Percentiles rank a stretch among this genome's conserved stretches.
Evolutionary conservation across 2,888 invertebrate genomes (phyloP).

Genomic region (Plagodis dolabraria): DNA sequence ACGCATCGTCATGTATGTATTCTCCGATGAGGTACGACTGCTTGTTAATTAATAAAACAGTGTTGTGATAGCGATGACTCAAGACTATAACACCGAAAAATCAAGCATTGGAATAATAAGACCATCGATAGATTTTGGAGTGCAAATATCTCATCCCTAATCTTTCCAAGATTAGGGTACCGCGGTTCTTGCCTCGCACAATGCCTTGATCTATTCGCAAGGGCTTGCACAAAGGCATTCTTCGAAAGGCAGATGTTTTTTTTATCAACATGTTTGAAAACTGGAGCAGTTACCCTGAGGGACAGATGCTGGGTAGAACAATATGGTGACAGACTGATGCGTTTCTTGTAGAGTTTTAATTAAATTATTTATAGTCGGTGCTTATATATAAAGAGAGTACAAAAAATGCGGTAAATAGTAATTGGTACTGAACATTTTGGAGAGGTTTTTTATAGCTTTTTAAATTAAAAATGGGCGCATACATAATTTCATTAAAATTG

Average conservation of each 20-base stretch:
- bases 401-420: constrained; percentile 8
- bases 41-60: too few species aligned
- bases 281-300: constrained; percentile 50
- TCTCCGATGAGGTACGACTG: too few species aligned
- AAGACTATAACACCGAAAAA: too few species aligned
- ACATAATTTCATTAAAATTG: background rate
- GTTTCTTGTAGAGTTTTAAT: constrained; percentile 64
- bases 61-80: too few species aligned
- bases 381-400: constrained; percentile 8
- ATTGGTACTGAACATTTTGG: constrained; percentile 14
- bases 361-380: constrained; percentile 59
- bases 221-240: constrained; percentile 43
- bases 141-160: constrained; percentile 49
- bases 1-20: too few species aligned
- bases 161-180: constrained; percentile 62
- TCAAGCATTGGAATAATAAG: too few species aligned
- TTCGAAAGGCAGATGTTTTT: constrained; percentile 65
- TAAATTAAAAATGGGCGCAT: background rate
- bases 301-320: constrained; percentile 72
- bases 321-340: constrained; percentile 45
- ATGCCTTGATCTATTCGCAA: constrained; percentile 74
- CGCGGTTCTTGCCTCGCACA: constrained; percentile 48
- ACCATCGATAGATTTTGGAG: background rate
- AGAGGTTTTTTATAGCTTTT: background rate
- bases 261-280: constrained; percentile 56